Conservation (phyloP, 2,113 vertebrate species). For the Camelus dromedarius region DNA sequence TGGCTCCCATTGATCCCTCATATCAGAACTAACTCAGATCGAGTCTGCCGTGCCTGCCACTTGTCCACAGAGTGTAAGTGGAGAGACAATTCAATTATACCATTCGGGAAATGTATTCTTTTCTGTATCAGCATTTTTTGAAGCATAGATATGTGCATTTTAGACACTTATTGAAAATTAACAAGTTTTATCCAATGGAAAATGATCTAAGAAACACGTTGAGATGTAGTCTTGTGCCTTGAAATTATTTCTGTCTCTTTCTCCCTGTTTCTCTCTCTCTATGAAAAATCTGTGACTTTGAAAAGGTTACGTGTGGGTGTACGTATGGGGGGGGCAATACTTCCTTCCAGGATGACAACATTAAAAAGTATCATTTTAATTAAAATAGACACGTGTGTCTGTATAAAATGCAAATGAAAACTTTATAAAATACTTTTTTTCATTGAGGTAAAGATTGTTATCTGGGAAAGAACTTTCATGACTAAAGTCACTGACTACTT, state of each 20-base stretch:
- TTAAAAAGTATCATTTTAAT: conserved; percentile 31
- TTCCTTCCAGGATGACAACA: background rate
- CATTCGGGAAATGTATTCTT: background rate
- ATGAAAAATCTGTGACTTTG: background rate
- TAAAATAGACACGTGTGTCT: background rate
- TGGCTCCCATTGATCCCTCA: background rate
- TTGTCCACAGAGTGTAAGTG: background rate
- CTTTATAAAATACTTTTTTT: background rate
- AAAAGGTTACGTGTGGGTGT: background rate
- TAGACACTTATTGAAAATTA: background rate
- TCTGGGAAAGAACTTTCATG: conserved; percentile 46
- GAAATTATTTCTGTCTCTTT: background rate
- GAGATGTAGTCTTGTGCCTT: background rate
- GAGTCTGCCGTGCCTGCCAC: background rate
- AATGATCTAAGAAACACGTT: background rate
- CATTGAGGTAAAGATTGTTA: conserved; percentile 33
- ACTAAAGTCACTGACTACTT: conserved; percentile 45
- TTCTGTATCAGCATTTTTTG: conserved; percentile 25
- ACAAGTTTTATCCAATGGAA: background rate
- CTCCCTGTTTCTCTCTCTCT: background rate
- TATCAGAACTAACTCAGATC: background rate
- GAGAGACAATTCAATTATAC: background rate
- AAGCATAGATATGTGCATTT: background rate
- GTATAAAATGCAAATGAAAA: conserved; percentile 9
- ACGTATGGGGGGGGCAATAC: background rate